Evolutionary conservation across 1,140 invertebrate genomes (phyloP).

Genomic region (Trachelipus rathkii): DNA sequence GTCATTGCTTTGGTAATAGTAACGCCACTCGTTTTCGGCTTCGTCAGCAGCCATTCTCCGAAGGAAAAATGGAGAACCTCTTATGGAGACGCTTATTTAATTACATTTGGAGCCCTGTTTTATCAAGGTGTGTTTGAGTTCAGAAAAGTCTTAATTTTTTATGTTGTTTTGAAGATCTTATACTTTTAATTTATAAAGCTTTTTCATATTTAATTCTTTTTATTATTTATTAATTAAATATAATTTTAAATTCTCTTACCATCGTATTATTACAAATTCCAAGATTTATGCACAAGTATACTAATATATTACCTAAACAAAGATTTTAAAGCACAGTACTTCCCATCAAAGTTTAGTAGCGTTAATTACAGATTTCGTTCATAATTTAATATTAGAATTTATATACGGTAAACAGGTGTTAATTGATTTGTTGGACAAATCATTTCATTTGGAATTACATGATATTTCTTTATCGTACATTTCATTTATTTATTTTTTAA

Average conservation of each 20-base stretch:
- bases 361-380: background rate
- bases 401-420: background rate
- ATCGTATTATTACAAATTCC: too few relatives aligned
- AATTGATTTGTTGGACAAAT: background rate
- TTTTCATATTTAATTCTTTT: too few relatives aligned
- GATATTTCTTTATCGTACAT: background rate
- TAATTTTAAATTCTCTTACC: too few relatives aligned
- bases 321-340: too few relatives aligned
- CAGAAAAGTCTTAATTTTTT: too few relatives aligned
- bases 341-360: too few relatives aligned
- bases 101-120: slow-evolving; percentile 38
- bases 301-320: too few relatives aligned
- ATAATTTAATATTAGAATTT: background rate
- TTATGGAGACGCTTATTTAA: slow-evolving; percentile 38
- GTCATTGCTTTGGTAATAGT: slow-evolving; percentile 32
- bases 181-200: too few relatives aligned
- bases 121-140: slow-evolving; percentile 32
- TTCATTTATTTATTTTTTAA: background rate
- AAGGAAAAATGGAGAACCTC: slow-evolving; percentile 30
- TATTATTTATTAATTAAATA: too few relatives aligned
- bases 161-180: too few relatives aligned
- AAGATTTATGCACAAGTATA: too few relatives aligned
- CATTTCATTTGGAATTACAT: background rate
- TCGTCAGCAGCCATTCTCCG: slow-evolving; percentile 31
- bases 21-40: slow-evolving; percentile 32